Base-by-base conservation (phyloP, 2,888 invertebrate genomes). In the Drosophila imparisetae region DNA sequence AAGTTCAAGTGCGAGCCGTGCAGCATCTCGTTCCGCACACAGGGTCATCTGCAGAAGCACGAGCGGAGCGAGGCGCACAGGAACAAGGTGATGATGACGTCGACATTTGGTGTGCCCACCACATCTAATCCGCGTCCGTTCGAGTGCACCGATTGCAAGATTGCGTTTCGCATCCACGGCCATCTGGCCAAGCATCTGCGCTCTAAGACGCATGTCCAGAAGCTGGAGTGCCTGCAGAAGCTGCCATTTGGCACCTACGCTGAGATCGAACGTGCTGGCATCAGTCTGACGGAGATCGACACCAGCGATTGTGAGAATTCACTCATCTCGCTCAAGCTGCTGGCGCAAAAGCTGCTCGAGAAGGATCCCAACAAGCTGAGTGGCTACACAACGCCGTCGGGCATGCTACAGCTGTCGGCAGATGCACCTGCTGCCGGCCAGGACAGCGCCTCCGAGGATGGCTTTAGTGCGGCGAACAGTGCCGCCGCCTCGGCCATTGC, bases 261-360 rank as follows among this genome's bases (percentile, higher is more conserved):
- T 13, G 98, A 98, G 93, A 96, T 99, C 91, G 98, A 98, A 93
- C 94, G 98, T 55, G 97, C 96, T 48, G 98, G 97, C 77, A 96
- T 97, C 74, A 96, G 97, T 93, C 94, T 98, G 80, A 98, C 98
- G 70, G 98, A 98, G 91, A 98, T 99, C 89, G 98, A 99, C 92
- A 98, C 98, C 3, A 97, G 98, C 59, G 98, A 98, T 93, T 98
- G 98, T 94, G 98, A 98, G 92, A 98, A 97, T 94, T 98, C 98
- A 72, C 94, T 98, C 80, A 96, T 97, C 88, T 98, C 98, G 93
- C 94, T 98, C 38, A 95, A 97, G 95, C 94, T 95, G 78, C 94
- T 97, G 80, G 97, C 97, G 40, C 95, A 96, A 89, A 96, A 96
- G 91, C 94, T 97, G 77, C 96, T 96, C 90, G 96, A 96, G 85